Conservation (phyloP, 2,888 invertebrate genomes). For the Lasioglossum vierecki region DNA sequence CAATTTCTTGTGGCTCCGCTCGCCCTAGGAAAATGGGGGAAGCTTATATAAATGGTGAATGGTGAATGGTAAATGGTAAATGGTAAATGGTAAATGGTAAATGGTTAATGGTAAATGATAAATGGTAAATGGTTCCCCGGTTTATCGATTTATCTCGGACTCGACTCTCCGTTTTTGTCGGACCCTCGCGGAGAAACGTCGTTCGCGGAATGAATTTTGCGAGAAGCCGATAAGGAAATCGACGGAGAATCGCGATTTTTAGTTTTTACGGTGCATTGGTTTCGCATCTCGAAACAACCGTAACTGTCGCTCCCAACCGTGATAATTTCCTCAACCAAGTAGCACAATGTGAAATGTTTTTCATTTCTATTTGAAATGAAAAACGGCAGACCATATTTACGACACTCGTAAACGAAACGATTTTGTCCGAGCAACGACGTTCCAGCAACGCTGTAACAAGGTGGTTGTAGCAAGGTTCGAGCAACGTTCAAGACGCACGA, state of each 20-base stretch:
- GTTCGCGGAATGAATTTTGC: conserved; percentile 6
- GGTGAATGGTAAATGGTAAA: not conserved
- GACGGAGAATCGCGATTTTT: not conserved
- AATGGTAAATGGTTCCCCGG: not conserved
- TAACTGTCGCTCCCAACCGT: conserved; percentile 4
- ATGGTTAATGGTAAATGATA: not conserved
- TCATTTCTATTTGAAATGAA: not conserved
- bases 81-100: too few relatives aligned
- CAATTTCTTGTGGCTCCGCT: conserved; percentile 1
- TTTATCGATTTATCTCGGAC: conserved; percentile 3
- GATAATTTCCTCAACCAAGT: not conserved
- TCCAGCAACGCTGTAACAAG: not conserved
- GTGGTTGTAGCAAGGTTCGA: not conserved
- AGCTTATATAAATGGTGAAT: conserved; percentile 39
- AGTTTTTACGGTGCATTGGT: conserved; percentile 8
- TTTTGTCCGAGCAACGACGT: not conserved
- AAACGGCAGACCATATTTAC: not conserved
- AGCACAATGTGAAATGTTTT: not conserved
- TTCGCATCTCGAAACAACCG: not conserved
- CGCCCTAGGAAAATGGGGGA: conserved; percentile 19
- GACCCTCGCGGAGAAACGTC: conserved; percentile 18
- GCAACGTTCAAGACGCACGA: not conserved
- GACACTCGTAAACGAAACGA: not conserved
- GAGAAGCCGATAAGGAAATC: conserved; percentile 36
- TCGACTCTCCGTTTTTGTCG: not conserved